phyloP scores from a whole-genome alignment of 1,140 invertebrate genomes.

The Acromyrmex heyeri region DNA sequence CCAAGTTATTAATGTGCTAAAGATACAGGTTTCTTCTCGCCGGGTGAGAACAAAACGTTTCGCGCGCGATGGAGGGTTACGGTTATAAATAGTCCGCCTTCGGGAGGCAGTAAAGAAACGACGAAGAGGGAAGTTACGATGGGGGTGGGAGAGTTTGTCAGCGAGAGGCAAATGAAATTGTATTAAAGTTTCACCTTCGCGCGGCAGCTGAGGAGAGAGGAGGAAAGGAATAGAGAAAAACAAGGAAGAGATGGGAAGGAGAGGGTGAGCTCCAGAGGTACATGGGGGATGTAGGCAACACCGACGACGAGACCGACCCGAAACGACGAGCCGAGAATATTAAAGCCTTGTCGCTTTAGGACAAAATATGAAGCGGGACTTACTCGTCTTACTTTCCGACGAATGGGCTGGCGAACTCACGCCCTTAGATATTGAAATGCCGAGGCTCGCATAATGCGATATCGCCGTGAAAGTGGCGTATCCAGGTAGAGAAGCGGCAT shows the following conservation, averaged over 20 bases:
- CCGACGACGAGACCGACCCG: constrained; percentile 64
- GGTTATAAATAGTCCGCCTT: constrained; percentile 79
- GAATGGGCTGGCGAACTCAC: not conserved
- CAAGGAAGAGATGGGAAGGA: no score
- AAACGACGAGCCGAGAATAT: constrained; percentile 73
- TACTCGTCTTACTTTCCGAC: constrained; percentile 55
- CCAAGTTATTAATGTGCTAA: constrained; percentile 67
- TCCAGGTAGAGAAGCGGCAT: not conserved
- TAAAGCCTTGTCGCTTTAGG: constrained; percentile 78
- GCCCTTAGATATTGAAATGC: constrained; percentile 40
- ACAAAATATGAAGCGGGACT: constrained; percentile 74
- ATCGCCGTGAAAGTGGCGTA: constrained; percentile 25
- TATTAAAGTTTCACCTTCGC: constrained; percentile 78
- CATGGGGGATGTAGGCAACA: constrained; percentile 44
- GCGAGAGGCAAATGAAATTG: constrained; percentile 79
- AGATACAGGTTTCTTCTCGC: constrained; percentile 62
- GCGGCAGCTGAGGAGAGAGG: not conserved
- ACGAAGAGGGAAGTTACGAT: constrained; percentile 70
- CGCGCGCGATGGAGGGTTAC: constrained; percentile 69
- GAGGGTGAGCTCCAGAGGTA: constrained; percentile 1
- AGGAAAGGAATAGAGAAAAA: not conserved
- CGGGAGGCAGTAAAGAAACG: constrained; percentile 77
- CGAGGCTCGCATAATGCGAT: constrained; percentile 6
- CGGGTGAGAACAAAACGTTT: constrained; percentile 73
- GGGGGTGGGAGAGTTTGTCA: constrained; percentile 75